These are phyloP conservation scores for Ochlodes sylvanus DNA, from an alignment of 2,888 invertebrate species.

Conservation along the genomic window DNA sequence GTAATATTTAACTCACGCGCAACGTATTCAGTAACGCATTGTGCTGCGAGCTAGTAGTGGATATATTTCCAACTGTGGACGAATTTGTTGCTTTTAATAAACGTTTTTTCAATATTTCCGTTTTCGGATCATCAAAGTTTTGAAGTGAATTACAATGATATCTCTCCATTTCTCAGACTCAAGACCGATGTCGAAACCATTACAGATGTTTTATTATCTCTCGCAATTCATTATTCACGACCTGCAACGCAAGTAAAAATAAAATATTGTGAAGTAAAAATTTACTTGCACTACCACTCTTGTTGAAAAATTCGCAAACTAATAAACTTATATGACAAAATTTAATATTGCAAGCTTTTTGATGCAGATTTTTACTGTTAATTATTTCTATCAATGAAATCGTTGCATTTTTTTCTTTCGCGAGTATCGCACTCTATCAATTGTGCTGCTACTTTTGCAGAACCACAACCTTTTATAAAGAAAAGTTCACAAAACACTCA, in stretches of 20 bases:
- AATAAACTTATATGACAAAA: slow-evolving; percentile 48
- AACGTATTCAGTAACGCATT: slow-evolving; percentile 79
- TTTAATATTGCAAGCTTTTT: slow-evolving; percentile 18
- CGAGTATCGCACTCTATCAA: slow-evolving; percentile 76
- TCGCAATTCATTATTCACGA: slow-evolving; percentile 68
- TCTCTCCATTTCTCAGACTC: slow-evolving; percentile 79
- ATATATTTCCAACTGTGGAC: slow-evolving; percentile 60
- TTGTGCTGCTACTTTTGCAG: slow-evolving; percentile 82
- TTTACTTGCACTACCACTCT: slow-evolving; percentile 50
- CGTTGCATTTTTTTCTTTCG: slow-evolving; percentile 69
- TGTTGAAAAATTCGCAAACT: slow-evolving; percentile 47
- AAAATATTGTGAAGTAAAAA: slow-evolving; percentile 72
- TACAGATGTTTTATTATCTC: slow-evolving; percentile 72
- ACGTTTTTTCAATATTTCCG: slow-evolving; percentile 82
- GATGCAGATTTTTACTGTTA: slow-evolving; percentile 24
- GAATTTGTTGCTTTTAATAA: slow-evolving; percentile 73
- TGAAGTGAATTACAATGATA: slow-evolving; percentile 80
- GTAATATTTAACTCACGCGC: slow-evolving; percentile 68
- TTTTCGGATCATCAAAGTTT: slow-evolving; percentile 81
- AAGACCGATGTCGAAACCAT: slow-evolving; percentile 69
- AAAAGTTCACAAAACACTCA: slow-evolving; percentile 78
- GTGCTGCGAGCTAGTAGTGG: slow-evolving; percentile 69
- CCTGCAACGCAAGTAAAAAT: slow-evolving; percentile 78
- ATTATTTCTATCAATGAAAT: slow-evolving; percentile 46
- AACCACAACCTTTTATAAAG: slow-evolving; percentile 77